Conservation (phyloP, 2,797 vertebrate genomes). For the Echiichthys vipera region DNA sequence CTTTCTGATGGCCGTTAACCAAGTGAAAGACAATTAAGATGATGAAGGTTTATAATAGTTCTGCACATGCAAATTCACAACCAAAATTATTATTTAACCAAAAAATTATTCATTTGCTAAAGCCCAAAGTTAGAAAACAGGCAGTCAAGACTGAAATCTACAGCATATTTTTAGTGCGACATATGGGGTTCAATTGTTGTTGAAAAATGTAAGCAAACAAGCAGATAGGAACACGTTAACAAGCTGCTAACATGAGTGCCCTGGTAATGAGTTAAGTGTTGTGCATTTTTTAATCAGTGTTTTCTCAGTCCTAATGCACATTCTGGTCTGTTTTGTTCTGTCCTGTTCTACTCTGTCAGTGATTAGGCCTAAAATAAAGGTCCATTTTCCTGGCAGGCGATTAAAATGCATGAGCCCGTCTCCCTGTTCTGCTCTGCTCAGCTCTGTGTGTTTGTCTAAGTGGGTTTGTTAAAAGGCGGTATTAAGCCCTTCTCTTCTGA, state of each 20-base stretch:
- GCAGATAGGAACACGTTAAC: constrained; percentile 54
- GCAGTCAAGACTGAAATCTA: constrained; percentile 22
- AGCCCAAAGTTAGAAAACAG: constrained; percentile 14
- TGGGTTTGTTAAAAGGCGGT: constrained; percentile 87
- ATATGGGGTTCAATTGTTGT: constrained; percentile 31
- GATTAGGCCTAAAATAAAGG: constrained; percentile 87
- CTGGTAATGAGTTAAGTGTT: constrained; percentile 69
- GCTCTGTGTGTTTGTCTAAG: constrained; percentile 87
- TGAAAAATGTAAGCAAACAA: constrained; percentile 49
- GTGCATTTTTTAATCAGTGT: constrained; percentile 67
- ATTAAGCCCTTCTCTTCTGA: constrained; percentile 89
- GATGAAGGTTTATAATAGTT: background rate
- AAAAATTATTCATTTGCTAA: constrained; percentile 17
- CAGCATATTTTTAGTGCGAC: constrained; percentile 23
- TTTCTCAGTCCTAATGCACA: constrained; percentile 63
- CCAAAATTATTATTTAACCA: too few relatives aligned
- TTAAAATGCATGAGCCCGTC: constrained; percentile 88
- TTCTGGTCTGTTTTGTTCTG: constrained; percentile 68
- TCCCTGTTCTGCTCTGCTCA: constrained; percentile 76
- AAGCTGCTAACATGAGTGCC: constrained; percentile 66
- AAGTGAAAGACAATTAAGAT: background rate
- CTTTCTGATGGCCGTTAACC: background rate
- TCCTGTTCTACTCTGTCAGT: constrained; percentile 77
- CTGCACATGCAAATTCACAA: background rate
- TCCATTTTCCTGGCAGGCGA: constrained; percentile 79